Evolutionary conservation across 2,888 invertebrate genomes (phyloP), one percentile per base, ranked within the genome.

Genomic region (Bimastos eiseni): DNA sequence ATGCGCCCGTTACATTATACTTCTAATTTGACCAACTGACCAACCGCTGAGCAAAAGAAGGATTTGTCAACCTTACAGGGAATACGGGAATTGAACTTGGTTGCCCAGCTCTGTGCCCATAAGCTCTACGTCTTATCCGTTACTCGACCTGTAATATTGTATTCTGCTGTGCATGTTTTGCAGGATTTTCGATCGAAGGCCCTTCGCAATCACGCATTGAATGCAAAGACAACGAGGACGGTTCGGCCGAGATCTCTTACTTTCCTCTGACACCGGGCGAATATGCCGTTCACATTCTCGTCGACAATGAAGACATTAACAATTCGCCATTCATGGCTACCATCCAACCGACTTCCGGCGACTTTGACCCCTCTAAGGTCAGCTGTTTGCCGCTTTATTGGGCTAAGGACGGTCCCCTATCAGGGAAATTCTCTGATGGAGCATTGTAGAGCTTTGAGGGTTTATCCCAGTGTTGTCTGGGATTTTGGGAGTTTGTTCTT

Each of bases 171-270:
- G n/a, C n/a, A n/a, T n/a, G n/a, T n/a, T n/a, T 83, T 86, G 30
- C 44, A 91, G 91, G 90, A 33, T 91, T 91, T 83, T 89, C 90
- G n/a, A 91, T 91, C 17, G 91, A 91, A 44, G 91, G 91, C 17
- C 83, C 89, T 13, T 90, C 90, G 34, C 88, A 91, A 55, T 90
- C 91, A 21, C 55, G 89, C 36, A 91, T 91, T 19, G 91, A 91
- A 21, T 91, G 91, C 89, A 33, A 90, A n/a, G 91, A 91, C 49
- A 91, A 91, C 55, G 91, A 91, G 55, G 91, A 91, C 41, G 91
- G 91, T 33, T 90, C 91, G 24, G 91, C 91, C 30, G 55, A 90
- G 41, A 90, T 91, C 21, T 70, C 91, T 17, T 91, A 90, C 89
- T 41, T 83, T 89, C 91, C 91, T 36, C 44, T 83, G 19, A 70